Evolutionary conservation across 2,113 vertebrate species (phyloP).

Genomic region (Pseudorectes ferrugineus): DNA sequence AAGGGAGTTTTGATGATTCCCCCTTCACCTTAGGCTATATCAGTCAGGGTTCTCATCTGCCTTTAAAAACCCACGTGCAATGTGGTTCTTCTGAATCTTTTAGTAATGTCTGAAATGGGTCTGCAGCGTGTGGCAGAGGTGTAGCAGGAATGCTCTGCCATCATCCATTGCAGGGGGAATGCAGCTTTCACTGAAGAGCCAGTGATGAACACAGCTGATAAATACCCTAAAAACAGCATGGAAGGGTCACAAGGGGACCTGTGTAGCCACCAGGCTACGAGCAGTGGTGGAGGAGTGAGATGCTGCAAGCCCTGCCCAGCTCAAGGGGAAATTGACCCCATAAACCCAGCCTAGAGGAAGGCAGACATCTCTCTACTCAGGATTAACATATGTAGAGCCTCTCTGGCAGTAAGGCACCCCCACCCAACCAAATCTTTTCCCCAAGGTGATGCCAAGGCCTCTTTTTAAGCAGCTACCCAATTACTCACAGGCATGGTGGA

Average conservation of each 20-base stretch:
- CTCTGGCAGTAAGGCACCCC: not conserved
- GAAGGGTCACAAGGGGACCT: not conserved
- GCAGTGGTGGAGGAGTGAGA: not conserved
- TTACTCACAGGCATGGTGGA: not conserved
- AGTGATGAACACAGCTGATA: not conserved
- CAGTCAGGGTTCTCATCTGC: not conserved
- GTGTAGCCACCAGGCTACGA: not conserved
- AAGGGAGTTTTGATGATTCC: not conserved
- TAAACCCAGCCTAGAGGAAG: not conserved
- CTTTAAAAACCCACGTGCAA: not conserved
- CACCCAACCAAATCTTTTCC: not conserved
- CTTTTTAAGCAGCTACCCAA: not conserved
- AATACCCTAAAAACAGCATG: not conserved
- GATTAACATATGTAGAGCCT: not conserved
- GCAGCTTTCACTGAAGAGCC: not conserved
- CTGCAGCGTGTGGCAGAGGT: rapidly evolving
- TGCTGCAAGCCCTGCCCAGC: not conserved
- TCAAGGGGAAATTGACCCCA: not conserved
- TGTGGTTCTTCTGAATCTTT: not conserved
- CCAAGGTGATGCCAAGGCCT: not conserved
- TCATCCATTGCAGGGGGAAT: not conserved
- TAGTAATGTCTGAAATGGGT: not conserved
- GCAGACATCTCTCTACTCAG: not conserved
- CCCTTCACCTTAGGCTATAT: not conserved
- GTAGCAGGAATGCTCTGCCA: not conserved